Evolutionary conservation across 1,140 invertebrate species (phyloP), one percentile per base, ranked within the genome.

Genomic region (Hyposmocoma kahamanoa): DNA sequence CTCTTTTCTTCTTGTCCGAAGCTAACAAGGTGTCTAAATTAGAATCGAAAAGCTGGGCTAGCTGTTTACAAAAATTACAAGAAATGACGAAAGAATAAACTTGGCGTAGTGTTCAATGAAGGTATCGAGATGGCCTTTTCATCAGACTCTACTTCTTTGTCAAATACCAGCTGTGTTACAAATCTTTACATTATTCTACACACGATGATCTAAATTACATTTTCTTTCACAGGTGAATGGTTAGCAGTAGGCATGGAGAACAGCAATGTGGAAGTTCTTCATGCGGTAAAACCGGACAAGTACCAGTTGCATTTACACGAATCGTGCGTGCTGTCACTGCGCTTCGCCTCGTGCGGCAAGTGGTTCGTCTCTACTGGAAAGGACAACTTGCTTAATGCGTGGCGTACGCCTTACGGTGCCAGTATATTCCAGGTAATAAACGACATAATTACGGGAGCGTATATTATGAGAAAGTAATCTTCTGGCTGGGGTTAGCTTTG

Each of bases 351-450:
- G 19, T 97, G 95, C 81, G 98, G 97, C 61, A 98, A 99, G 87
- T 99, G 98, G 97, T 99, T 99, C 86, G 96, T 98, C 42, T 98
- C 96, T 22, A 99, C 98, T 2, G 98, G 98, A 52, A 99, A 99
- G 87, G 98, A 99, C 76, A 99, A 99, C 82, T 89, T 98, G 58
- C 89, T 99, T 38, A 98, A 98, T 85, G 96, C 96, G 30, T 99
- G 97, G 97, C 90, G 97, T 75, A 98, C 97, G 59, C 97, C 97
- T 9, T 98, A 98, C 72, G 97, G 97, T 52, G 96, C 96, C 49
- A 97, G 95, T 67, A 98, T 99, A 89, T 98, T 99, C 90, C 96
- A 98, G 92, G 96, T 97, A 43, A 13, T n/a, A n/a, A n/a, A n/a
- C 2, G 21, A 19, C 20, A 30, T 22, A 15, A 42, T 28, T 0